Evolutionary conservation across 2,113 vertebrate species (phyloP).

Genomic region (Poecilia latipinna): DNA sequence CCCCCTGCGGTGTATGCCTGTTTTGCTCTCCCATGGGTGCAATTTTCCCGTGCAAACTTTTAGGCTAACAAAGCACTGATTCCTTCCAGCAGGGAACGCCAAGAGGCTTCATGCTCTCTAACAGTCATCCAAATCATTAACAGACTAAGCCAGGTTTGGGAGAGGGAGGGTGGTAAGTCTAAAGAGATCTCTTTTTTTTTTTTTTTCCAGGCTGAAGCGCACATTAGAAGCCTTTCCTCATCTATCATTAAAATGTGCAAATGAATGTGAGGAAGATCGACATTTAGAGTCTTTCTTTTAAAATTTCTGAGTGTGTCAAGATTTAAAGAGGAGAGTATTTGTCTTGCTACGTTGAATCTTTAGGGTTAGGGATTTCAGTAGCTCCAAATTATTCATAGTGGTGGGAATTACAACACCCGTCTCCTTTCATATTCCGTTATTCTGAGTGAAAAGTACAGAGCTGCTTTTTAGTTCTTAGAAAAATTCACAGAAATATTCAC

Average conservation of each 20-base stretch:
- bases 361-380: slow-evolving; percentile 16
- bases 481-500: slow-evolving; percentile 17
- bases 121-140: slow-evolving; percentile 67
- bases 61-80: slow-evolving; percentile 71
- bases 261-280: not conserved
- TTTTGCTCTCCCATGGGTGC: slow-evolving; percentile 70
- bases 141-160: slow-evolving; percentile 42
- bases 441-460: slow-evolving; percentile 13
- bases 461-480: slow-evolving; percentile 20
- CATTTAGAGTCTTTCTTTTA: not conserved
- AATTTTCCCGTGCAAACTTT: slow-evolving; percentile 75
- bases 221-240: slow-evolving; percentile 11
- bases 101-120: slow-evolving; percentile 56
- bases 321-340: not conserved
- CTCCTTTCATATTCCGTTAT: slow-evolving; percentile 20
- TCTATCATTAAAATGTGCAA: slow-evolving; percentile 16
- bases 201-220: slow-evolving; percentile 30
- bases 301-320: slow-evolving; percentile 3
- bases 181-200: slow-evolving; percentile 19
- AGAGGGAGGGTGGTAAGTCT: slow-evolving; percentile 14
- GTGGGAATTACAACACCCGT: slow-evolving; percentile 5
- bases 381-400: slow-evolving; percentile 32
- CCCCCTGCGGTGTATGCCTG: slow-evolving; percentile 39
- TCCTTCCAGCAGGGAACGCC: slow-evolving; percentile 55
- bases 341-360: slow-evolving; percentile 9